Base-by-base conservation (phyloP, 2,113 vertebrate genomes). In the Poicephalus gulielmi region DNA sequence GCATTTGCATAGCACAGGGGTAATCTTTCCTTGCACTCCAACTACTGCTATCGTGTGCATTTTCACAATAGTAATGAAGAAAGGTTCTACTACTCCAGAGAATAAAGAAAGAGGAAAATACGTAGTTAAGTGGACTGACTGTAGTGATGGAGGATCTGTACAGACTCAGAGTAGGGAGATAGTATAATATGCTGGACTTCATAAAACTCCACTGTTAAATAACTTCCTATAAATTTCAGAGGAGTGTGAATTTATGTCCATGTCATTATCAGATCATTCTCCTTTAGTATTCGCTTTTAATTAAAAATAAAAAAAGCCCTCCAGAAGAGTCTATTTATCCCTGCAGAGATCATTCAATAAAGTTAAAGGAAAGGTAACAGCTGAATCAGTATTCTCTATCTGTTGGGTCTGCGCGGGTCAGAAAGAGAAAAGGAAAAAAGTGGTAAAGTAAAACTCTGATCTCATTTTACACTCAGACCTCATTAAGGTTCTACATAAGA, bases 221-320 rank as follows among this genome's bases (percentile, higher is more conserved):
- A 70, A 79, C 31, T 84, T 63, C 25, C 55, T 87, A 75, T 60
- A 49, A 47, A 87, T 94, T 94, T 95, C 70, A 89, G 73, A 74
- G 50, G 37, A 82, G n/a, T 66, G 78, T 76, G 84, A 79, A 83
- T 91, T 91, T 94, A 91, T 93, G 77, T 84, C 57, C 74, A 20
- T 82, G 75, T 68, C 20, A 75, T 89, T 79, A 91, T 95, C 43
- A 84, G 62, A 71, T 64, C 33, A 79, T 85, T 92, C 77, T 50
- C 57, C 86, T 92, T 94, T 90, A 83, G 88, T 94, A 92, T 82
- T 94, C 17, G 68, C 18, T 81, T 95, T 47, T 91, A 96, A 94
- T 87, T 85, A 33, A 77, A 78, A 71, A 75, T 63, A 80, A 60
- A 66, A n/a, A 43, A 60, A 6, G 0, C 9, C 57, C 8, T 92